Conservation (phyloP, 2,113 vertebrate species). For the Marmota monax region DNA sequence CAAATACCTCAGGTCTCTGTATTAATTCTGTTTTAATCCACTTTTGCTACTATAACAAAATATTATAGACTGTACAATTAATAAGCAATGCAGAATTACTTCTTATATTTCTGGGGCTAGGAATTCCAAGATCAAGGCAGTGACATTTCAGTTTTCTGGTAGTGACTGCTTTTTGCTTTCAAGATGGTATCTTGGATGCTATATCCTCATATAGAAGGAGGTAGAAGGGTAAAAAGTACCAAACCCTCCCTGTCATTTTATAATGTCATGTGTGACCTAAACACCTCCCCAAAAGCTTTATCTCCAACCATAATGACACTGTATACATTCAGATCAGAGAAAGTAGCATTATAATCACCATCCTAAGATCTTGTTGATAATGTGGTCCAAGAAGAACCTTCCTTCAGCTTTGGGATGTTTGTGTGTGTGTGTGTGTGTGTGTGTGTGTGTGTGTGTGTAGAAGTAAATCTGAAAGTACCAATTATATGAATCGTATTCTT, state of each 20-base stretch:
- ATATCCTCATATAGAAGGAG: not conserved
- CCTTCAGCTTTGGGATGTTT: not conserved
- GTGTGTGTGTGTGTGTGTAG: not conserved
- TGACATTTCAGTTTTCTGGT: not conserved
- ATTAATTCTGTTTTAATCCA: not conserved
- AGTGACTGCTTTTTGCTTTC: not conserved
- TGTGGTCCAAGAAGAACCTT: not conserved
- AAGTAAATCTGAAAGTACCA: not conserved
- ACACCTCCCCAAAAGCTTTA: not conserved
- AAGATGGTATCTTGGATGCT: not conserved
- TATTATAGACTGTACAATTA: not conserved
- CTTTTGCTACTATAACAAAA: not conserved
- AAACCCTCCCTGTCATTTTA: not conserved
- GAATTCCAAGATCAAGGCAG: not conserved
- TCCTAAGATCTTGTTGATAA: not conserved
- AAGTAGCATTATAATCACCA: not conserved
- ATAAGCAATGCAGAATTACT: not conserved
- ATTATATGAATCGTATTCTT: not conserved
- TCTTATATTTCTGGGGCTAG: not conserved
- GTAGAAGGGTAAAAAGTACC: not conserved
- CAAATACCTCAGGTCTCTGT: not conserved
- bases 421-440: not conserved
- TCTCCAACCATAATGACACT: too few species aligned
- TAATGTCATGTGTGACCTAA: not conserved
- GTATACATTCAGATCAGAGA: not conserved